These are phyloP conservation scores for Halcyon chelicuti DNA, from an alignment of 2,797 vertebrate species.

Conservation along the genomic window DNA sequence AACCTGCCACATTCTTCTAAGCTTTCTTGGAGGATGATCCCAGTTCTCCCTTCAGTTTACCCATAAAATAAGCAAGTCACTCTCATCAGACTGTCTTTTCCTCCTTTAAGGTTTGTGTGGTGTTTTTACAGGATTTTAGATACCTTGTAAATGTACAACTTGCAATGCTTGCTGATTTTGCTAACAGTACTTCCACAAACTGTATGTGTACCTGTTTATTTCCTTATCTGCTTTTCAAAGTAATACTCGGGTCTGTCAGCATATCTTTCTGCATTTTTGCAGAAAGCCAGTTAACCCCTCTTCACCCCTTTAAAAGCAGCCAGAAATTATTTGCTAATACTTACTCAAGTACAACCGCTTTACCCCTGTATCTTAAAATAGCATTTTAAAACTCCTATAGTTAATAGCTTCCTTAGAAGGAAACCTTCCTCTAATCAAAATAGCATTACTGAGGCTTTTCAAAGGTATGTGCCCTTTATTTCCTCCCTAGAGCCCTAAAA, in stretches of 20 bases:
- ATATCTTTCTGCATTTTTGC: neutral
- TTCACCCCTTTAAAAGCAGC: neutral
- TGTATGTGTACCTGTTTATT: neutral
- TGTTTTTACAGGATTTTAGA: neutral
- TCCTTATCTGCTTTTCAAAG: neutral
- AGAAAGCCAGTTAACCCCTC: constrained; percentile 26
- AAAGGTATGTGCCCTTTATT: neutral
- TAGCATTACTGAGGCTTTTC: neutral
- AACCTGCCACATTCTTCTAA: neutral
- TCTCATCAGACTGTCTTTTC: neutral
- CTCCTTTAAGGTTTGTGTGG: neutral
- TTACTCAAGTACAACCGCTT: neutral
- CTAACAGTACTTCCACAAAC: neutral
- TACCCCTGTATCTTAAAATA: constrained; percentile 35
- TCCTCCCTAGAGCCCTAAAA: neutral
- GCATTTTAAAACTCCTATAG: neutral
- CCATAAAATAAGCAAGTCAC: neutral
- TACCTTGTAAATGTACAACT: neutral
- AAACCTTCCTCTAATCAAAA: constrained; percentile 26
- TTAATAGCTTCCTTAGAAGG: constrained; percentile 32
- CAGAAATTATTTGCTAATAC: neutral
- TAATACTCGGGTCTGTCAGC: neutral
- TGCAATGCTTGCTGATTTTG: neutral
- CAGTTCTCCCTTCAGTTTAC: neutral
- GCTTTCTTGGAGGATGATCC: neutral